Percentiles rank a stretch among this genome's conserved stretches.
Evolutionary conservation across 2,888 invertebrate genomes (phyloP).

Genomic region (Caenorhabditis auriculariae): DNA sequence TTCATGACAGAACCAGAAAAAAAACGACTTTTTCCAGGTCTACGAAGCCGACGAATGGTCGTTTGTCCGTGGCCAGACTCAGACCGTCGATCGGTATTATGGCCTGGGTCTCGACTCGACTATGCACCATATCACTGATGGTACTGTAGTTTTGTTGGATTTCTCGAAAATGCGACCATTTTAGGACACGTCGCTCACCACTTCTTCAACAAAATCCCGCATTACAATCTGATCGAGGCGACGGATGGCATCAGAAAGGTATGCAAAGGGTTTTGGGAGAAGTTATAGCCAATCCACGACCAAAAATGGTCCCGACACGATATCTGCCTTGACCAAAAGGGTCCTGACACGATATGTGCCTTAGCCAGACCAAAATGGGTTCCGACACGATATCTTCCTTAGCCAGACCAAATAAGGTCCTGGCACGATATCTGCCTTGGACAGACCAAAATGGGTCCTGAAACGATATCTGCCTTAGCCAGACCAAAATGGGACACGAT

Average conservation of each 20-base stretch:
- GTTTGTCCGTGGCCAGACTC: slow-evolving; percentile 40
- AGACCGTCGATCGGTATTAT: slow-evolving; percentile 42
- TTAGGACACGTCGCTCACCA: slow-evolving; percentile 57
- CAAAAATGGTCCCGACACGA: too few species aligned
- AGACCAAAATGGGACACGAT: too few species aligned
- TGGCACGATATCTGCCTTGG: too few species aligned
- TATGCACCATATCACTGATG: slow-evolving; percentile 46
- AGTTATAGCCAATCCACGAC: too few species aligned
- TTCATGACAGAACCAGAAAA: not conserved
- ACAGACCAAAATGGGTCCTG: too few species aligned
- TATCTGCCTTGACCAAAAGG: too few species aligned
- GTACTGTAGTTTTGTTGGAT: slow-evolving; percentile 1
- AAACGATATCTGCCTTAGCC: too few species aligned
- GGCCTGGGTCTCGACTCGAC: slow-evolving; percentile 39
- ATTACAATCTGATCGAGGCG: slow-evolving; percentile 57
- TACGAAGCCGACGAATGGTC: slow-evolving; percentile 51
- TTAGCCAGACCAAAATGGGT: too few species aligned
- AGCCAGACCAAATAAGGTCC: too few species aligned
- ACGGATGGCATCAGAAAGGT: slow-evolving; percentile 49
- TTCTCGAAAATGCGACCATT: not conserved
- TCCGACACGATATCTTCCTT: too few species aligned
- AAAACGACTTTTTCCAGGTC: slow-evolving; percentile 8
- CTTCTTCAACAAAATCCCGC: slow-evolving; percentile 58
- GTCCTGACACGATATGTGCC: too few species aligned
- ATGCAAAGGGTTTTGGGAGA: too few species aligned